Evolutionary conservation across 1,140 invertebrate species (phyloP).

Genomic region (Ostrea edulis): DNA sequence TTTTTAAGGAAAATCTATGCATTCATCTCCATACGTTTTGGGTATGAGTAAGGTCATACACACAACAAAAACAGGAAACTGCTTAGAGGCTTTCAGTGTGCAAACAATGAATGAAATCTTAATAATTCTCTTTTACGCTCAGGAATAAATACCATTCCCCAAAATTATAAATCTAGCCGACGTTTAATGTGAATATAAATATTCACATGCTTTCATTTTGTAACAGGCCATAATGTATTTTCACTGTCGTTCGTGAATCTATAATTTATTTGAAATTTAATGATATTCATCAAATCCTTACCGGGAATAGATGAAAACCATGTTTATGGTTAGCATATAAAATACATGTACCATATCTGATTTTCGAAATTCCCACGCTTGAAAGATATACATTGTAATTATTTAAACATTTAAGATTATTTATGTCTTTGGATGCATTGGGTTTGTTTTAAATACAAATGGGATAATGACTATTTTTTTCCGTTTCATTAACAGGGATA

Average conservation of each 20-base stretch:
- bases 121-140: not conserved
- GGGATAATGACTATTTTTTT: not conserved
- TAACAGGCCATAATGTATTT: not conserved
- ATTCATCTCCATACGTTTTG: too few species aligned
- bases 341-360: not conserved
- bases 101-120: too few species aligned
- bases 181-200: not conserved
- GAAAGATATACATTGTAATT: not conserved
- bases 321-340: not conserved
- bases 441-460: not conserved
- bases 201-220: not conserved
- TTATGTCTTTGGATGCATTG: not conserved
- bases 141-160: not conserved
- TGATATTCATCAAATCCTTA: not conserved
- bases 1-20: too few species aligned
- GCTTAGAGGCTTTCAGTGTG: not conserved
- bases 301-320: not conserved
- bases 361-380: not conserved
- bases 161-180: not conserved
- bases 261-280: constrained; percentile 7
- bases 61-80: not conserved
- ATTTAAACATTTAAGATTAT: not conserved
- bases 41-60: too few species aligned
- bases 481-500: not conserved
- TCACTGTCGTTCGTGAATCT: not conserved